A percentile compares a stretch with the other conserved stretches of the same genome.
Conservation (phyloP, 2,113 vertebrate genomes). For the Dromaius novaehollandiae region DNA sequence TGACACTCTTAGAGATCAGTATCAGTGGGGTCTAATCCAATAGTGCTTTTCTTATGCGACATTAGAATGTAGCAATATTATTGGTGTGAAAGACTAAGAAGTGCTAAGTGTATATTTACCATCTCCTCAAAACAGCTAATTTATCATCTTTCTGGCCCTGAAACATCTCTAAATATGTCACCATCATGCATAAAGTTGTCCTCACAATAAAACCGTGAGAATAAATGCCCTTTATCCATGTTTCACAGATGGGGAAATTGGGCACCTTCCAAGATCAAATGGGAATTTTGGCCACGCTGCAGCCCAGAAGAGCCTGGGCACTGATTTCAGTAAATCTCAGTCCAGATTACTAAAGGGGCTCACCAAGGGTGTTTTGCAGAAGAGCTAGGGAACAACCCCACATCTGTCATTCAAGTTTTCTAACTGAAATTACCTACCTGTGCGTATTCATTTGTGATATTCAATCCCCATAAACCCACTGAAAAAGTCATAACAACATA, state of each 20-base stretch:
- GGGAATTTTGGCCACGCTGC: neutral
- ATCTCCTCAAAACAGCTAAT: neutral
- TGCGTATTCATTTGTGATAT: neutral
- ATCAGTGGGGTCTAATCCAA: neutral
- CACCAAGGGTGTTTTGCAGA: neutral
- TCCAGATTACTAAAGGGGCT: neutral
- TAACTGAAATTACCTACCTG: neutral
- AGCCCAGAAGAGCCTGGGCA: neutral
- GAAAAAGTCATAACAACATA: neutral
- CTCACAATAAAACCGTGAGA: neutral
- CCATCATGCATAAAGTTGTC: neutral
- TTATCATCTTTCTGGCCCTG: neutral
- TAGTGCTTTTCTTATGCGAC: neutral
- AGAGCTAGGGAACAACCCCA: neutral
- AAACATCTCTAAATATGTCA: neutral
- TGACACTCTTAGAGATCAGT: neutral
- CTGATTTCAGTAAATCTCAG: neutral
- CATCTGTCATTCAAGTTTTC: neutral
- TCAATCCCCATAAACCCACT: neutral
- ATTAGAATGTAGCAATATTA: neutral
- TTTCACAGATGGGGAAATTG: neutral
- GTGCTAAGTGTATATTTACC: neutral
- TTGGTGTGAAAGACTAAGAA: neutral
- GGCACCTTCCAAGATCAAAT: neutral
- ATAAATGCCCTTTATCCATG: neutral